phyloP scores from a whole-genome alignment of 1,140 invertebrate genomes.

The Cataglyphis hispanica region DNA sequence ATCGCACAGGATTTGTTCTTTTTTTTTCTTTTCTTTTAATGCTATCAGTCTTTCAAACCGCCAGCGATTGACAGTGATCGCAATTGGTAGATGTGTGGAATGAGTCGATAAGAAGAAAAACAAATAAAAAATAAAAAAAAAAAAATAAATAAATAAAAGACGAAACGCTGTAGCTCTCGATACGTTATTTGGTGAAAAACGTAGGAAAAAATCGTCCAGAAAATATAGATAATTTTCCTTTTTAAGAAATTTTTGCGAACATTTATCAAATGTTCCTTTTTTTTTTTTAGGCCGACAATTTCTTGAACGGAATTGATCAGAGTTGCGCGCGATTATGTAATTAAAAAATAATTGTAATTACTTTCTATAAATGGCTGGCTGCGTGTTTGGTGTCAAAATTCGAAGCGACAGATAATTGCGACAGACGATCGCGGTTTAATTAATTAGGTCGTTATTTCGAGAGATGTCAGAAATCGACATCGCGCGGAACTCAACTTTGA shows the following conservation, averaged over 20 bases:
- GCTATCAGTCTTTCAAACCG: conserved; percentile 61
- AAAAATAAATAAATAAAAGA: conserved; percentile 20
- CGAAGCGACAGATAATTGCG: not conserved
- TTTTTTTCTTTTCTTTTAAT: conserved; percentile 19
- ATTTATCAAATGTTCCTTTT: not conserved
- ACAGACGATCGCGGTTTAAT: conserved; percentile 13
- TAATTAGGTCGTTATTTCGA: conserved; percentile 58
- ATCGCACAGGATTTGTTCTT: not conserved
- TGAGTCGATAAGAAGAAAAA: too few species aligned
- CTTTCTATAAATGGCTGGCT: not conserved
- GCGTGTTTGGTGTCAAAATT: not conserved
- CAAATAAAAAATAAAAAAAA: not conserved
- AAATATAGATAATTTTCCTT: not conserved
- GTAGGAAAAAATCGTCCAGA: not conserved
- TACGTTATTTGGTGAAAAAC: conserved; percentile 12
- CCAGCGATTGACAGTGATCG: conserved; percentile 43
- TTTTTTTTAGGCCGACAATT: conserved; percentile 40
- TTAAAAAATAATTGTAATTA: not conserved
- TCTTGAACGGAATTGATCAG: not conserved
- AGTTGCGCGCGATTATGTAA: not conserved
- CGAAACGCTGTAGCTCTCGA: not conserved
- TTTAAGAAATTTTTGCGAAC: not conserved
- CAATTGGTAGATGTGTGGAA: conserved; percentile 7
- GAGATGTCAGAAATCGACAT: conserved; percentile 21
- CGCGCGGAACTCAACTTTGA: conserved; percentile 10